Evolutionary conservation across 2,888 invertebrate species (phyloP).

Genomic region (Alloplasta piceator): DNA sequence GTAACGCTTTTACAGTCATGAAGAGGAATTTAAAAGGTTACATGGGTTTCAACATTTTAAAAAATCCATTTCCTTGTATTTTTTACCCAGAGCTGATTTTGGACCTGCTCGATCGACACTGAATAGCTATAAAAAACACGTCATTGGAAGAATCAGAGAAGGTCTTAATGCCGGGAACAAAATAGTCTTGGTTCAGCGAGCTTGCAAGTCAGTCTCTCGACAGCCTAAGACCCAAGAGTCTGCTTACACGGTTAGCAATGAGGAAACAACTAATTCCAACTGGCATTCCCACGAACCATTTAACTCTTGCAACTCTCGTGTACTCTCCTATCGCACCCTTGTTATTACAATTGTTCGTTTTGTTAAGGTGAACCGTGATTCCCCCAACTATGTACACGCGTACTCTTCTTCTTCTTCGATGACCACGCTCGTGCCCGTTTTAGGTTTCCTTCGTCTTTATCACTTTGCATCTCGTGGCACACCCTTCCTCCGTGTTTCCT

Average conservation of each 20-base stretch:
- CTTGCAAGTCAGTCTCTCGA: conserved; percentile 20
- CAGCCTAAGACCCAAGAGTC: conserved; percentile 37
- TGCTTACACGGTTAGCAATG: conserved; percentile 65
- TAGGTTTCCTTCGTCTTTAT: conserved; percentile 55
- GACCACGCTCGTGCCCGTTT: conserved; percentile 45
- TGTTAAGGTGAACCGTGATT: conserved; percentile 37
- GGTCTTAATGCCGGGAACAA: conserved; percentile 8
- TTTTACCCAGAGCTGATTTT: no score
- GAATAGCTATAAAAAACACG: background rate
- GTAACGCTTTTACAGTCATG: no score
- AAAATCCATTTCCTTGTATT: no score
- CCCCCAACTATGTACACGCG: conserved; percentile 25
- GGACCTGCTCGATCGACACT: no score
- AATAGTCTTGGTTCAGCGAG: background rate
- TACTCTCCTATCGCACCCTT: conserved; percentile 77
- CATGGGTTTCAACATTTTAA: no score
- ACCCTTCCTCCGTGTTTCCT: background rate
- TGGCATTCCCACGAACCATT: conserved; percentile 80
- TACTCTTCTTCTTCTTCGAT: conserved; percentile 43
- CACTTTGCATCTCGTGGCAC: conserved; percentile 42
- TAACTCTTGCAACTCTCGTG: conserved; percentile 79
- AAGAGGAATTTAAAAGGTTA: no score
- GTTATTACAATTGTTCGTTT: conserved; percentile 77
- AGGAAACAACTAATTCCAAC: conserved; percentile 81
- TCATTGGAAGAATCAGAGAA: conserved; percentile 8